Evolutionary conservation across 2,113 vertebrate genomes (phyloP).

Genomic region (Ardeotis arabs): DNA sequence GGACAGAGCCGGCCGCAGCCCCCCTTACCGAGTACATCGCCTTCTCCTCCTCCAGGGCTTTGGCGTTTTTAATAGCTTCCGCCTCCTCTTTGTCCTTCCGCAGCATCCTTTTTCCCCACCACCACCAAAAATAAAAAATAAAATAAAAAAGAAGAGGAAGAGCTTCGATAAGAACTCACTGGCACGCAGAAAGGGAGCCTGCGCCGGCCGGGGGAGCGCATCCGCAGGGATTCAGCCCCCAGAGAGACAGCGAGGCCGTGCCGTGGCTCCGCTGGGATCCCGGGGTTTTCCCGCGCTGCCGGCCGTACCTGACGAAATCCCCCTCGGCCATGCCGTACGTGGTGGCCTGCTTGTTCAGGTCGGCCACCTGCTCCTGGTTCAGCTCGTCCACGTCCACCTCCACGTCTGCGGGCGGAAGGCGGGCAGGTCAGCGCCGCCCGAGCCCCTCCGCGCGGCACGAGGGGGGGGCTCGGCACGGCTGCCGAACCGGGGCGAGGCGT

Average conservation of each 20-base stretch:
- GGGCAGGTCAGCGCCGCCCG: not conserved
- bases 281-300: not conserved
- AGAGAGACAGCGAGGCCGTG: no score
- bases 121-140: not conserved
- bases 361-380: conserved; percentile 89
- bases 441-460: rapidly evolving
- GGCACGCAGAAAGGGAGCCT: not conserved
- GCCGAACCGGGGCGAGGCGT: not conserved
- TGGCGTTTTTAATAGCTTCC: conserved; percentile 95
- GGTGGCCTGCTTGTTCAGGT: conserved; percentile 93
- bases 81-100: conserved; percentile 97
- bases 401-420: conserved; percentile 78
- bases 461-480: not conserved
- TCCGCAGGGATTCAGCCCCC: no score
- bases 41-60: conserved; percentile 95
- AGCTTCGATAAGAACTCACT: not conserved
- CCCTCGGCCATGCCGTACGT: conserved; percentile 95
- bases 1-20: no score
- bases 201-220: rapidly evolving
- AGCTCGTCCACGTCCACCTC: conserved; percentile 95
- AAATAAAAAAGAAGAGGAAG: no score
- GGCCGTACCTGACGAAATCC: conserved; percentile 89
- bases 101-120: conserved; percentile 82
- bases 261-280: not conserved
- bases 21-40: conserved; percentile 95